A percentile compares a stretch with the other conserved stretches of the same genome.
Evolutionary conservation across 2,113 vertebrate species (phyloP).

Genomic region (Typhlomys cinereus): DNA sequence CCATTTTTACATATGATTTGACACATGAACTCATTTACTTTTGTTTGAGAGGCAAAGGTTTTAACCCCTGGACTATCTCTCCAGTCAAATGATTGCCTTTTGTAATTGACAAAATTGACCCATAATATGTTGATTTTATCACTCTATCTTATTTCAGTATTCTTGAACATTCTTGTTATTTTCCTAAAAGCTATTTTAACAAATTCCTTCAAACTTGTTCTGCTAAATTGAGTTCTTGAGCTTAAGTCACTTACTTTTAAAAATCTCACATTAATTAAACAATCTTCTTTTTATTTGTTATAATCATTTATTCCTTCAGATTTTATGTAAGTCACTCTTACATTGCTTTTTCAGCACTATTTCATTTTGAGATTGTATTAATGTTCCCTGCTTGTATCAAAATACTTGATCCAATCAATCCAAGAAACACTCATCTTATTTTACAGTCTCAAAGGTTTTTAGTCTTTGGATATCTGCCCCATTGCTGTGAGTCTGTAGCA

Average conservation of each 20-base stretch:
- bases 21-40: no score
- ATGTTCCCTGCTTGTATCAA: not conserved
- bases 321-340: constrained; percentile 27
- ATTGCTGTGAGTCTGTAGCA: not conserved
- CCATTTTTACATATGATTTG: no score
- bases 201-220: constrained; percentile 44
- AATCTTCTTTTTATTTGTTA: constrained; percentile 25
- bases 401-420: not conserved
- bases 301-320: constrained; percentile 19
- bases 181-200: constrained; percentile 67
- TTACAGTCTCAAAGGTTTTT: not conserved
- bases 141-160: constrained; percentile 38
- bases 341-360: not conserved
- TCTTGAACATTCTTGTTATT: constrained; percentile 51
- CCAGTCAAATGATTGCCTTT: constrained; percentile 21
- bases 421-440: not conserved
- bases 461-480: no score
- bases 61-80: no score
- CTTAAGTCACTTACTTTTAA: not conserved
- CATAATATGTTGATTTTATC: constrained; percentile 24
- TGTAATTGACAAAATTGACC: not conserved
- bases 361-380: not conserved
- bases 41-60: no score
- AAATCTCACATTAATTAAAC: not conserved
- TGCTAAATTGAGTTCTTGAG: constrained; percentile 53